Base-by-base conservation (phyloP, 2,888 invertebrate genomes). In the Cephus pulcher region DNA sequence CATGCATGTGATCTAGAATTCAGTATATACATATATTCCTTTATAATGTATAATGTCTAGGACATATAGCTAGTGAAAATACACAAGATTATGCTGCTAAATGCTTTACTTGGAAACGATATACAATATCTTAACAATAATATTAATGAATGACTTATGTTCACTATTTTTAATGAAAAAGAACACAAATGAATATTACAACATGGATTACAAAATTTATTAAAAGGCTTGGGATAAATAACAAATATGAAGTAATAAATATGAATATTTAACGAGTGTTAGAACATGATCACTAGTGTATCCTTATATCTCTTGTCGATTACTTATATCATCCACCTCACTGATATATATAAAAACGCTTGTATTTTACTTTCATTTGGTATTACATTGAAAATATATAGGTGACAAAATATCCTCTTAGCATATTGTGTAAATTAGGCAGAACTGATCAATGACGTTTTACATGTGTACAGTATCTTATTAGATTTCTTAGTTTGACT, bases 161-260 rank as follows among this genome's bases (percentile, higher is more conserved):
- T 56, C 23, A 4, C 23, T 23, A 6, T 23, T 56, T 56, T 56
- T 15, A 56, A 56, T 23, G 6, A 56, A 56, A 23, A 9, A 56
- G 23, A 56, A 23, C 23, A 40, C 15, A 71, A 33, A 32, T 71
- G 23, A 74, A 35, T 37, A 74, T 34, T 74, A 33, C 33, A 74
- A 74, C 34, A 35, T 1, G 30, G 30, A 37, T 74, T 35, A 74
- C 30, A 74, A 34, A 74, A 74, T 33, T 74, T 34, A 32, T 34
- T 74, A n/a, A 12, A n/a, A 35, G 12, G 35, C 3, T 33, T 35
- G 23, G 6, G 74, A 74, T 74, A 35, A 74, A 30, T 74, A 37
- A 35, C 34, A 74, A 74, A 74, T 35, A 74, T 12, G 34, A 35
- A 35, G 11, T 34, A 74, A 74, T 35, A 74, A 74, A 35, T 35